phyloP scores from a whole-genome alignment of 2,797 vertebrate genomes.

The Nothura maculosa region DNA sequence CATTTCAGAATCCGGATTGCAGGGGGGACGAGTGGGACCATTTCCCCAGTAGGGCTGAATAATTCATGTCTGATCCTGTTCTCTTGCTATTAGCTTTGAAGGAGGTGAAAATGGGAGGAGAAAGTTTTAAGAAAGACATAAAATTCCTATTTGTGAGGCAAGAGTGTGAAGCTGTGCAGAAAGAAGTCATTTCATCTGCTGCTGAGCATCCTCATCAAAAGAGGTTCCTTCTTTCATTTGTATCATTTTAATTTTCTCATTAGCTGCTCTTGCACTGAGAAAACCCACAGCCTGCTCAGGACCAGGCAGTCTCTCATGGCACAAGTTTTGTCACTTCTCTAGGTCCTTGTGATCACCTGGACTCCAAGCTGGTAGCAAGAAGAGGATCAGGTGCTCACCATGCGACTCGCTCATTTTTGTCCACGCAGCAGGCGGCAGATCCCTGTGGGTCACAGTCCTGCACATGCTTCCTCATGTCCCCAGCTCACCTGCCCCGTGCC shows the following conservation, averaged over 20 bases:
- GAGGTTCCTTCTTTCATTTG: background rate
- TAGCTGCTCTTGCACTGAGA: background rate
- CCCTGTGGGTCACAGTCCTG: background rate
- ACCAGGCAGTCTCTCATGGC: background rate
- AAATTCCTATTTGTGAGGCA: background rate
- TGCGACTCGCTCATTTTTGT: background rate
- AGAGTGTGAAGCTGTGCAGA: background rate
- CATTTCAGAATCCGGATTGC: background rate
- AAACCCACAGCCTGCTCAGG: background rate
- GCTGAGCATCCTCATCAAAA: background rate
- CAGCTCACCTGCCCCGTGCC: background rate
- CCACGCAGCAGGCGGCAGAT: background rate
- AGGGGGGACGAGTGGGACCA: background rate
- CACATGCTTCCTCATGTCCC: background rate
- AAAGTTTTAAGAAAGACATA: background rate
- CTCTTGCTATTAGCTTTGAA: background rate
- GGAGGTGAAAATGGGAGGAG: background rate
- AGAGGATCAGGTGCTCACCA: background rate
- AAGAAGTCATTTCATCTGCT: background rate
- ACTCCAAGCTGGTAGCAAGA: rapidly evolving
- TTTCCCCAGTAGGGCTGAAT: background rate
- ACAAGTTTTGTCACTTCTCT: background rate
- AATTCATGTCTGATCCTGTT: background rate
- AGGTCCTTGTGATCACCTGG: background rate
- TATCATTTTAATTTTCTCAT: background rate